Conservation (phyloP, 2,888 invertebrate genomes). For the Parapristionchus giblindavisi region DNA sequence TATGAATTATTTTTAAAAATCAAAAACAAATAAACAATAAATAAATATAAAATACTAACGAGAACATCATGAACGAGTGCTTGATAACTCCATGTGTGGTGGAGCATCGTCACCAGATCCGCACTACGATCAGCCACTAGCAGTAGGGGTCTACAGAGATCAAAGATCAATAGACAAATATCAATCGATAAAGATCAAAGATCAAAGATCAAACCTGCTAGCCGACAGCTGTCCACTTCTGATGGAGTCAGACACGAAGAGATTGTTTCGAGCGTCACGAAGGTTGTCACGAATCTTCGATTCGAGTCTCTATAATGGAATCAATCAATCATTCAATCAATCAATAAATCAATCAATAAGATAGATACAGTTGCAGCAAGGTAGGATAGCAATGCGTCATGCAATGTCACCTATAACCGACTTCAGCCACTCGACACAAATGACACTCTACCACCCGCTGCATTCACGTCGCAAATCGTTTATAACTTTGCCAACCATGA, state of each 20-base stretch:
- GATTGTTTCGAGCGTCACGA: slow-evolving; percentile 92
- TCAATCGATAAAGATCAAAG: too few species aligned
- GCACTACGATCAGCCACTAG: slow-evolving; percentile 77
- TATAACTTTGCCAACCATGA: too few species aligned
- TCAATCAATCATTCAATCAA: too few species aligned
- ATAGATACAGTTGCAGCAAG: too few species aligned
- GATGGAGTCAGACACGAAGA: slow-evolving; percentile 80
- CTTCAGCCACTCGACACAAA: too few species aligned
- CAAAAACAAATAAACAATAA: neutral
- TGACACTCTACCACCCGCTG: too few species aligned
- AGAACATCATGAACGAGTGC: slow-evolving; percentile 95
- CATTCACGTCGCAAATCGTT: too few species aligned
- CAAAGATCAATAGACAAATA: too few species aligned
- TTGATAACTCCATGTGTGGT: slow-evolving; percentile 99
- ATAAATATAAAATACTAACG: slow-evolving; percentile 55
- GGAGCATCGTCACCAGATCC: slow-evolving; percentile 88
- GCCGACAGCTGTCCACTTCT: slow-evolving; percentile 74
- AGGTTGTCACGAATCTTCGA: slow-evolving; percentile 95
- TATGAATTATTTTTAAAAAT: neutral
- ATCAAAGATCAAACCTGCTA: slow-evolving; percentile 43
- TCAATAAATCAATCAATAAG: too few species aligned
- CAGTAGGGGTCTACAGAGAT: slow-evolving; percentile 81
- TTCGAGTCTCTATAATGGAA: slow-evolving; percentile 80
- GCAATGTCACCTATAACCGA: too few species aligned
- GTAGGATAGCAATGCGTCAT: too few species aligned